Conservation (phyloP, 2,888 invertebrate species). For the Latrodectus hesperus region DNA sequence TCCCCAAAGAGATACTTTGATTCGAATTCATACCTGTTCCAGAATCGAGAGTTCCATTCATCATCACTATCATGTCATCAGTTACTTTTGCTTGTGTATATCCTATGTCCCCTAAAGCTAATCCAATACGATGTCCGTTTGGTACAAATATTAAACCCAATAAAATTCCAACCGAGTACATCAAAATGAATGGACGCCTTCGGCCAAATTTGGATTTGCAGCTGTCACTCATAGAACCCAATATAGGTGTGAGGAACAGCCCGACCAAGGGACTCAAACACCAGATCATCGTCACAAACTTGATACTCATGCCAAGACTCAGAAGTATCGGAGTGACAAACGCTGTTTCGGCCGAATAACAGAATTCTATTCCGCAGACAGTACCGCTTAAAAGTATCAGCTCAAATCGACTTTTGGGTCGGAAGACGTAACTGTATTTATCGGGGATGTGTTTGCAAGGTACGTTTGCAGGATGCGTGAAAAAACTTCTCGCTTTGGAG, state of each 20-base stretch:
- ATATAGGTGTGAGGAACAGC: conserved; percentile 92
- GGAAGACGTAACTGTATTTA: conserved; percentile 50
- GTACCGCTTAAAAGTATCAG: conserved; percentile 91
- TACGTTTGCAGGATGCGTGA: conserved; percentile 28
- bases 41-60: neutral
- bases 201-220: conserved; percentile 88
- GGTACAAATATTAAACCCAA: conserved; percentile 92
- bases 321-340: conserved; percentile 95
- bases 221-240: conserved; percentile 93
- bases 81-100: conserved; percentile 30
- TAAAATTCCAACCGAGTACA: conserved; percentile 91
- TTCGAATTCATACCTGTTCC: neutral
- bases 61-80: conserved; percentile 73
- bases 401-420: conserved; percentile 77
- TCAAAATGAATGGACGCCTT: conserved; percentile 91
- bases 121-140: conserved; percentile 90
- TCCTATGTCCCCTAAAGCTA: conserved; percentile 83
- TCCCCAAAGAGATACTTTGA: neutral
- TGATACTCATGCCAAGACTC: conserved; percentile 91
- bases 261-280: conserved; percentile 94
- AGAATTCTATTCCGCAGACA: conserved; percentile 98
- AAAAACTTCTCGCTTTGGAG: conserved; percentile 21
- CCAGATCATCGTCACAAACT: conserved; percentile 97
- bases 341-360: conserved; percentile 97
- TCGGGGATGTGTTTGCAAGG: conserved; percentile 31